Percentiles rank a stretch among this genome's conserved stretches.
Evolutionary conservation across 2,888 invertebrate genomes (phyloP).

Genomic region (Macrophya annulata): DNA sequence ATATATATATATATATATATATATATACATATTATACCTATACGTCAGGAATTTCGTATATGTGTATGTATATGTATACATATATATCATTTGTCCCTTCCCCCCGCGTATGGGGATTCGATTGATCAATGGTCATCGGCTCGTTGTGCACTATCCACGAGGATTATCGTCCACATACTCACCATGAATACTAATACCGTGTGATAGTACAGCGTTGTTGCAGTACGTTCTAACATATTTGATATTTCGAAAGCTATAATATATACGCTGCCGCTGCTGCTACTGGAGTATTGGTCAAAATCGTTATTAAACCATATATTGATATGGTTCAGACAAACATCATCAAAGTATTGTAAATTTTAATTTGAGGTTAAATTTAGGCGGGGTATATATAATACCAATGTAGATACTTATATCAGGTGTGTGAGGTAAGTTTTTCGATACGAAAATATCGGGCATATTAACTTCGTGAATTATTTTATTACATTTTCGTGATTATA

Average conservation of each 20-base stretch:
- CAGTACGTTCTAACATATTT: neutral
- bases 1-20: neutral
- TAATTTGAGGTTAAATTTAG: too few relatives aligned
- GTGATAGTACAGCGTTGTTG: neutral
- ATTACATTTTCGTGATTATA: neutral
- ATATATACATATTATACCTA: neutral
- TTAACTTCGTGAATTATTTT: neutral
- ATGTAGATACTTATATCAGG: too few relatives aligned
- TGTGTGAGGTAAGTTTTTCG: neutral
- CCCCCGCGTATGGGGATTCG: slow-evolving; percentile 5
- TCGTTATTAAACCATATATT: neutral
- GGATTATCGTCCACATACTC: slow-evolving; percentile 38
- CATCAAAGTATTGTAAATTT: too few relatives aligned
- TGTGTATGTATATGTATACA: slow-evolving; percentile 11
- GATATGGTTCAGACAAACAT: too few relatives aligned
- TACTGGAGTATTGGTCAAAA: neutral
- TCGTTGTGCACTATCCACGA: slow-evolving; percentile 31
- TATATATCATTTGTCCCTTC: slow-evolving; percentile 13
- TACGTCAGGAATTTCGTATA: slow-evolving; percentile 12
- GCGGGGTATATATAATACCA: too few relatives aligned
- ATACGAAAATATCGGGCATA: neutral
- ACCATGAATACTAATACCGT: slow-evolving; percentile 42
- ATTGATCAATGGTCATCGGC: slow-evolving; percentile 48
- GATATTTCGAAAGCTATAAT: neutral
- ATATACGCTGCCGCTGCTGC: neutral